Evolutionary conservation across 1,140 invertebrate species (phyloP).

Genomic region (Panulirus ornatus): DNA sequence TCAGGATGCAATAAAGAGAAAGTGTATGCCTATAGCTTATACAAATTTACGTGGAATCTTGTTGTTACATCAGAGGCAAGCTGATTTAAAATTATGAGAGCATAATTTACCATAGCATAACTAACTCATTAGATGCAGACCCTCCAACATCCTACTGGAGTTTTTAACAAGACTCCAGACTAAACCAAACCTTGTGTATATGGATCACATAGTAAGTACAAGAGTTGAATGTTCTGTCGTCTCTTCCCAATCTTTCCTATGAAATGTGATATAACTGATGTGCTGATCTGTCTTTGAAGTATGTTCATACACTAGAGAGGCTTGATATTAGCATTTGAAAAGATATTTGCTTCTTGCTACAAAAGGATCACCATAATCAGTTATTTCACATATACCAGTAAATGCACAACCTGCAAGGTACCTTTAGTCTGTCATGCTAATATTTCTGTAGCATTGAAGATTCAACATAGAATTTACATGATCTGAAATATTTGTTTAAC

Average conservation of each 20-base stretch:
- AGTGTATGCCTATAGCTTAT: not conserved
- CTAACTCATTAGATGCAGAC: conserved; percentile 69
- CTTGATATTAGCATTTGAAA: too few species aligned
- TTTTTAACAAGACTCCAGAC: conserved; percentile 59
- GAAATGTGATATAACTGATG: not conserved
- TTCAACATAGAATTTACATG: conserved; percentile 27
- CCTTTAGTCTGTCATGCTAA: not conserved
- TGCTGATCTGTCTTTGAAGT: not conserved
- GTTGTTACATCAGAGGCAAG: not conserved
- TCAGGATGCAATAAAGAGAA: not conserved
- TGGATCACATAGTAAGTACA: conserved; percentile 70
- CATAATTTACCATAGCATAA: conserved; percentile 42
- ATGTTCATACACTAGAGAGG: too few species aligned
- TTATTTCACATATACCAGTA: conserved; percentile 18
- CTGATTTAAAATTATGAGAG: conserved; percentile 6
- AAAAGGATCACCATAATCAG: conserved; percentile 19
- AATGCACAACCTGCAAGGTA: conserved; percentile 27
- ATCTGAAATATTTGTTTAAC: not conserved
- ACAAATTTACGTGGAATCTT: not conserved
- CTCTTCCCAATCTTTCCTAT: conserved; percentile 54
- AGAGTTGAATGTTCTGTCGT: conserved; percentile 68
- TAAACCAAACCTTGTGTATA: conserved; percentile 69
- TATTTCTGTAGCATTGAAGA: conserved; percentile 41
- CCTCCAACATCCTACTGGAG: conserved; percentile 60
- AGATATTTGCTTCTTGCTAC: not conserved